These are phyloP conservation scores for Aethes cnicana DNA, from an alignment of 2,888 invertebrate genomes.

Conservation along the genomic window DNA sequence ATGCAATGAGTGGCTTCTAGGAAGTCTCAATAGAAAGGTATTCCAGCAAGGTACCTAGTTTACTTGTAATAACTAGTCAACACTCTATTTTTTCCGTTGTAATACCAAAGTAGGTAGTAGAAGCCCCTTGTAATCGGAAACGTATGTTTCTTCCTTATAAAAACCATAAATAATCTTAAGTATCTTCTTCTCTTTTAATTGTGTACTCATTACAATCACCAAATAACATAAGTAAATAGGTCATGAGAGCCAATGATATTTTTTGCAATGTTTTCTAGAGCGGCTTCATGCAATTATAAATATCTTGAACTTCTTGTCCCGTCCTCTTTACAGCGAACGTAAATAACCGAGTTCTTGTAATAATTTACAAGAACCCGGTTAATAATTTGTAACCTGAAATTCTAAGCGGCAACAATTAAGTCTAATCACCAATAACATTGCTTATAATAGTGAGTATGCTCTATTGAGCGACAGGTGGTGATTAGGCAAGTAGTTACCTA, in stretches of 20 bases:
- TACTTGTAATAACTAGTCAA: too few species aligned
- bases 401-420: background rate
- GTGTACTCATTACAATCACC: too few species aligned
- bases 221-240: background rate
- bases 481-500: conserved; percentile 9
- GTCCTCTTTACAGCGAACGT: conserved; percentile 15
- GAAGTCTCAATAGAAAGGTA: background rate
- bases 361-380: background rate
- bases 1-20: background rate
- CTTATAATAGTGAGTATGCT: background rate
- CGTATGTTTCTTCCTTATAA: too few species aligned
- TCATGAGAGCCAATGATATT: background rate
- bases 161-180: too few species aligned
- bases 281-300: conserved; percentile 21
- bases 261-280: conserved; percentile 12
- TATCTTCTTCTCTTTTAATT: too few species aligned
- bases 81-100: too few species aligned
- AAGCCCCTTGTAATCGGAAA: too few species aligned
- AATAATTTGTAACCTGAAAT: background rate
- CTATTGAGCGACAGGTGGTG: background rate
- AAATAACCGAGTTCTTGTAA: conserved; percentile 18
- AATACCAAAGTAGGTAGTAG: too few species aligned
- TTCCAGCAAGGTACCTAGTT: too few species aligned
- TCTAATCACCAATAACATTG: too few species aligned
- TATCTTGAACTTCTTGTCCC: conserved; percentile 15